A percentile compares a stretch with the other conserved stretches of the same genome.
Conservation (phyloP, 2,113 vertebrate species). For the Vimba vimba region DNA sequence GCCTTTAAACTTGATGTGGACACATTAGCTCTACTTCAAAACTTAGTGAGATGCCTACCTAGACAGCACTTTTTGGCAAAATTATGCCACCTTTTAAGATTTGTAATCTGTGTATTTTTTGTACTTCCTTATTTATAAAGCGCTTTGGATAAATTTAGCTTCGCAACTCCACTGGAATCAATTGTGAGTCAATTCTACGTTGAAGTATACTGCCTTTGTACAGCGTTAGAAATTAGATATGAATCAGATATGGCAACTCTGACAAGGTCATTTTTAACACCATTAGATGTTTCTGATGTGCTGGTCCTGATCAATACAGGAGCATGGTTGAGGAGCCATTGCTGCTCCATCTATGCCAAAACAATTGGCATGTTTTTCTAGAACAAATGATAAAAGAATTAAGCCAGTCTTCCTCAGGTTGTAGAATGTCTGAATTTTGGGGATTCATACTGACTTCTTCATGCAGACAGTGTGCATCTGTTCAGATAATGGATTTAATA, state of each 20-base stretch:
- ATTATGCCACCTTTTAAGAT: not conserved
- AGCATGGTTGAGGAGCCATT: not conserved
- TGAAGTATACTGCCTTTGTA: not conserved
- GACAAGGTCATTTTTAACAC: not conserved
- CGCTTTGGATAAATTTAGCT: not conserved
- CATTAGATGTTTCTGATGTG: not conserved
- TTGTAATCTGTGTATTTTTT: not conserved
- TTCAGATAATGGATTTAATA: constrained; percentile 13
- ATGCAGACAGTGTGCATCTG: not conserved
- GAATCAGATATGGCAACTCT: not conserved
- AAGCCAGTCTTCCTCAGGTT: not conserved
- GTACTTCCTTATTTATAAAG: no score
- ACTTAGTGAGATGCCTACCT: not conserved
- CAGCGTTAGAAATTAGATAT: not conserved
- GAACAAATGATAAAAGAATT: not conserved
- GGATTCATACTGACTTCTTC: not conserved
- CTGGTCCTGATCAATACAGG: not conserved
- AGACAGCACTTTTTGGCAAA: not conserved
- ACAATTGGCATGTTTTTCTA: not conserved
- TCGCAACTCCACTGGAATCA: not conserved
- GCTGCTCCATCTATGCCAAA: not conserved
- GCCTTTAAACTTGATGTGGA: no score
- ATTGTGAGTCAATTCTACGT: not conserved
- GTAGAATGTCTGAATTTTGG: not conserved
- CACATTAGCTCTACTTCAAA: not conserved